phyloP scores from a whole-genome alignment of 2,888 invertebrate genomes.

The Temnothorax unifasciatus region DNA sequence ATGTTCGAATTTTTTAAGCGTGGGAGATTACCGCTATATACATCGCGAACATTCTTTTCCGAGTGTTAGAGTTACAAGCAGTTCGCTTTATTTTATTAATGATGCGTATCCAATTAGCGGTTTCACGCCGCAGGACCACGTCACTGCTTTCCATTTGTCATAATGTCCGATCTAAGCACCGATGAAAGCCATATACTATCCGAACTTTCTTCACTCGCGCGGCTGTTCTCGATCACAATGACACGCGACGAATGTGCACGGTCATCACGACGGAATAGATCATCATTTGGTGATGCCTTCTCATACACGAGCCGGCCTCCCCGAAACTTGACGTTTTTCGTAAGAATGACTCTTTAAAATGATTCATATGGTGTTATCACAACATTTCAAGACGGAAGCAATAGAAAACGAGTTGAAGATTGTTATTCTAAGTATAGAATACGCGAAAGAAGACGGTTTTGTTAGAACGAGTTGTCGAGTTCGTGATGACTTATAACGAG shows the following conservation, averaged over 20 bases:
- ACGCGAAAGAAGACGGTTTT: constrained; percentile 17
- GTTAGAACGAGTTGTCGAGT: not conserved
- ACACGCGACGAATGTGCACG: constrained; percentile 52
- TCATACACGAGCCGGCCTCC: constrained; percentile 18
- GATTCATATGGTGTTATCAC: constrained; percentile 33
- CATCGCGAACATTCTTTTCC: constrained; percentile 16
- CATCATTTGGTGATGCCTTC: constrained; percentile 46
- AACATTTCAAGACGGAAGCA: not conserved
- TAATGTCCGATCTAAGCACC: constrained; percentile 57
- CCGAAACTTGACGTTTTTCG: constrained; percentile 27
- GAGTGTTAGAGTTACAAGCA: constrained; percentile 41
- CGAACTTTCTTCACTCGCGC: constrained; percentile 67
- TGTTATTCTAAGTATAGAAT: constrained; percentile 8
- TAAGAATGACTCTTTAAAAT: constrained; percentile 32
- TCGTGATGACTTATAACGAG: not conserved
- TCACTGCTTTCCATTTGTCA: constrained; percentile 75
- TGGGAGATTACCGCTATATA: not conserved
- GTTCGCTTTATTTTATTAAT: constrained; percentile 72
- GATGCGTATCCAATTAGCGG: constrained; percentile 78
- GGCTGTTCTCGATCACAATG: constrained; percentile 69
- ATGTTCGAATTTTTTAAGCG: constrained; percentile 14
- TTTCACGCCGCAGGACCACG: constrained; percentile 68
- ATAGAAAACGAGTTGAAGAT: constrained; percentile 23
- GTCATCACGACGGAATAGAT: constrained; percentile 61
- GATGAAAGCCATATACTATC: constrained; percentile 75